phyloP scores from a whole-genome alignment of 2,888 invertebrate genomes.

The Anaspis maculata region DNA sequence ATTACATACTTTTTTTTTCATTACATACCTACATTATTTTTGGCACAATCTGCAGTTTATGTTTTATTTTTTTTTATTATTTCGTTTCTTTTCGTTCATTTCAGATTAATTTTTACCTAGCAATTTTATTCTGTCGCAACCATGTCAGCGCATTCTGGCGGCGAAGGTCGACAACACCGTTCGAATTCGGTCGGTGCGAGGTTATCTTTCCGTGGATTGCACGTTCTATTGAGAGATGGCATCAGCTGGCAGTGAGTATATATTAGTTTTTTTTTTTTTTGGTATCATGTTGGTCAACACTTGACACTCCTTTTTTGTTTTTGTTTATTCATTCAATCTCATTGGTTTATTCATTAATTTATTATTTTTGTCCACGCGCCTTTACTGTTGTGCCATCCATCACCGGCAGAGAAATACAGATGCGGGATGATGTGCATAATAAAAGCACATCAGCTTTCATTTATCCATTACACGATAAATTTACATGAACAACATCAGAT shows the following conservation, averaged over 20 bases:
- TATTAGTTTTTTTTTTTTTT: constrained; percentile 1
- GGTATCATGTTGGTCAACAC: background rate
- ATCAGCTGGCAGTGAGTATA: constrained; percentile 36
- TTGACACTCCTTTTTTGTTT: too few relatives aligned
- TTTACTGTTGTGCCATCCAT: too few relatives aligned
- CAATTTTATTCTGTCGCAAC: too few relatives aligned
- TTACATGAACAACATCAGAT: too few relatives aligned
- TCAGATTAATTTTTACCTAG: constrained; percentile 10
- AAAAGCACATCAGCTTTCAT: too few relatives aligned
- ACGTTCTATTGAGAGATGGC: constrained; percentile 36
- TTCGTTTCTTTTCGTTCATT: constrained; percentile 8
- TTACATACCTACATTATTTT: too few relatives aligned
- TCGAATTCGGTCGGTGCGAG: constrained; percentile 35
- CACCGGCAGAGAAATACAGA: too few relatives aligned
- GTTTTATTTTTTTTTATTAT: constrained; percentile 14
- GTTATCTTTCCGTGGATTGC: constrained; percentile 35
- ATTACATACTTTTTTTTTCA: too few relatives aligned
- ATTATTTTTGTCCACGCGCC: background rate
- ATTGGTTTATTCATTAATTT: background rate
- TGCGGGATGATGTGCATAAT: too few relatives aligned
- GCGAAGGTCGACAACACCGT: constrained; percentile 34
- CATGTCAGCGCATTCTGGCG: constrained; percentile 38
- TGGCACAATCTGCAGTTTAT: too few relatives aligned
- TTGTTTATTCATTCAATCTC: too few relatives aligned
- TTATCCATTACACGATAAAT: too few relatives aligned